Evolutionary conservation across 2,888 invertebrate species (phyloP).

Genomic region (Sesamia inferens): DNA sequence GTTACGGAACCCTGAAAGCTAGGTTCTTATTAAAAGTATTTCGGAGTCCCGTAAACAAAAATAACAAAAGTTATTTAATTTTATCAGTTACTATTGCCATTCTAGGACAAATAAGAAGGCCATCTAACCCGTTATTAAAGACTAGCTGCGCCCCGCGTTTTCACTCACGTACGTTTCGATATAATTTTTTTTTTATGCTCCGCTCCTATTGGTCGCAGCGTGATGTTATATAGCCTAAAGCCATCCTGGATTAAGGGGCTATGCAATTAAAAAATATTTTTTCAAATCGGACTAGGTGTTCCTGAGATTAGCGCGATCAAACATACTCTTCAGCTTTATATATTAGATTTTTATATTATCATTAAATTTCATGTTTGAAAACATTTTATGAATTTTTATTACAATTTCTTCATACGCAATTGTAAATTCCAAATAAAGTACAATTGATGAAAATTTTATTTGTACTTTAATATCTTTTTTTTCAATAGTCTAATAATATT

Average conservation of each 20-base stretch:
- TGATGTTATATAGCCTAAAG: too few relatives aligned
- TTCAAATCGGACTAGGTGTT: too few relatives aligned
- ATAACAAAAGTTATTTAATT: conserved; percentile 58
- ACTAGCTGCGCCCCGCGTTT: neutral
- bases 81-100: conserved; percentile 27
- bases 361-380: conserved; percentile 12
- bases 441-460: conserved; percentile 5
- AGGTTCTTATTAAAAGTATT: conserved; percentile 50
- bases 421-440: neutral
- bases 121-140: conserved; percentile 36
- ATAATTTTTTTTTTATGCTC: too few relatives aligned
- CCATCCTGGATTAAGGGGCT: too few relatives aligned
- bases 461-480: neutral
- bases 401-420: conserved; percentile 1
- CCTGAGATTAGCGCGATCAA: too few relatives aligned
- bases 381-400: neutral
- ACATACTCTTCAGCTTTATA: too few relatives aligned
- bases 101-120: conserved; percentile 32
- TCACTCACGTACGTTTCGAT: too few relatives aligned
- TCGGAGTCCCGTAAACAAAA: conserved; percentile 1
- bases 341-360: conserved; percentile 8
- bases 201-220: too few relatives aligned
- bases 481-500: conserved; percentile 1
- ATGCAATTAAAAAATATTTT: too few relatives aligned
- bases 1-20: neutral